Conservation (phyloP, 2,113 vertebrate genomes). For the Azemiops feae region DNA sequence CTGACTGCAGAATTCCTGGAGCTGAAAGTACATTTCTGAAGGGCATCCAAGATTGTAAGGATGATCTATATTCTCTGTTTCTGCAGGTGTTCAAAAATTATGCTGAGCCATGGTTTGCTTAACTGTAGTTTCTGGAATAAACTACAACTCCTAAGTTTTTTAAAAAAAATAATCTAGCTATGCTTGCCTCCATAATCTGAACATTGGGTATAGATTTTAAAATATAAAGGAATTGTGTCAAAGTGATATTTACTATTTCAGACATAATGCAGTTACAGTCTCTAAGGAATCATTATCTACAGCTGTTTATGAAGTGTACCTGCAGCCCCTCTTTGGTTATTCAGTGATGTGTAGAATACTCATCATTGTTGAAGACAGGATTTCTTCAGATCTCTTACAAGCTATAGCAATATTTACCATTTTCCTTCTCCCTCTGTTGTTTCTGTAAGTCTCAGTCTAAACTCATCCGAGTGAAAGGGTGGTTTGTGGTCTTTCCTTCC, state of each 20-base stretch:
- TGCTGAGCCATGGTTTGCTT: not conserved
- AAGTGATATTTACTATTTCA: not conserved
- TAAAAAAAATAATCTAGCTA: not conserved
- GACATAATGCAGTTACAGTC: not conserved
- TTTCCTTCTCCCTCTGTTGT: not conserved
- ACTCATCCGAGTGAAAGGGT: not conserved
- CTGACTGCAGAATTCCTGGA: not conserved
- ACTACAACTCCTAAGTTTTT: not conserved
- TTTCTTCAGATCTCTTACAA: not conserved
- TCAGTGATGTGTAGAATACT: not conserved
- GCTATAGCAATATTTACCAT: not conserved
- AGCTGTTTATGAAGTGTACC: not conserved
- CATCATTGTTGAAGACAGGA: not conserved
- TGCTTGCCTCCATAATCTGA: not conserved
- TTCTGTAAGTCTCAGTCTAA: not conserved
- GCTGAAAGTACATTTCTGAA: not conserved
- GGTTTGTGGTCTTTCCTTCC: not conserved
- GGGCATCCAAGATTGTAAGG: not conserved
- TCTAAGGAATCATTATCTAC: not conserved
- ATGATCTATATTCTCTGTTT: not conserved
- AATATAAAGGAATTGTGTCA: not conserved
- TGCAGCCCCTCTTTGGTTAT: not conserved
- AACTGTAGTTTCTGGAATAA: not conserved
- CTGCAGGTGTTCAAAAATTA: not conserved
- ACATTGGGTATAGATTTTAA: not conserved